These are phyloP conservation scores for Drosophila sucinea DNA, from an alignment of 1,140 invertebrate species.

Conservation along the genomic window DNA sequence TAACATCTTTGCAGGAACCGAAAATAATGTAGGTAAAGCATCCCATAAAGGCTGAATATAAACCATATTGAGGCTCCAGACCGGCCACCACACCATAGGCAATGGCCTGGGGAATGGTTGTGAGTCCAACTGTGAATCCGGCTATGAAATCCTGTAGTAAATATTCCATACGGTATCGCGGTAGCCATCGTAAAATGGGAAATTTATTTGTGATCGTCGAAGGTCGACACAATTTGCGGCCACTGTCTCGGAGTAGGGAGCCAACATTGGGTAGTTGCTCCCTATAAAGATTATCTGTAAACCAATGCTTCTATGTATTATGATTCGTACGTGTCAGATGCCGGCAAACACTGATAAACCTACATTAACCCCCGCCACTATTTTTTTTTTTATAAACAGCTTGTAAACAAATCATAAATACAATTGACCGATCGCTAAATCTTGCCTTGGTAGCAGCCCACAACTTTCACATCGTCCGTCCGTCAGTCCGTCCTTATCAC, in stretches of 20 bases:
- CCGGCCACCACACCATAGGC: conserved; percentile 93
- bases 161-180: conserved; percentile 85
- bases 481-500: conserved; percentile 23
- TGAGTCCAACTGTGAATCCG: conserved; percentile 92
- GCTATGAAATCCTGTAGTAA: conserved; percentile 89
- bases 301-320: conserved; percentile 10
- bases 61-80: conserved; percentile 83
- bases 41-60: conserved; percentile 94
- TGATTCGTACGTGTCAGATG: conserved; percentile 25
- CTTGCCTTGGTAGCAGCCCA: conserved; percentile 35
- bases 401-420: conserved; percentile 10
- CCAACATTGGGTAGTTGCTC: conserved; percentile 68
- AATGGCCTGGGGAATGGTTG: conserved; percentile 93
- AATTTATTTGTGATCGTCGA: conserved; percentile 84
- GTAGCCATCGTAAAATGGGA: conserved; percentile 88
- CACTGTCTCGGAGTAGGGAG: conserved; percentile 50
- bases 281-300: conserved; percentile 64
- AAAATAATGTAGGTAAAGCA: conserved; percentile 93
- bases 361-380: neutral
- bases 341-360: conserved; percentile 34
- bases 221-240: conserved; percentile 78
- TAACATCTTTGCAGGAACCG: conserved; percentile 94
- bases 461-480: conserved; percentile 4
- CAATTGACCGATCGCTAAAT: conserved; percentile 1
- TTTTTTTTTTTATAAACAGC: neutral